A percentile compares a stretch with the other conserved stretches of the same genome.
Conservation (phyloP, 64 coral and sea anemone species). For the Cladopsammia gracilis region DNA sequence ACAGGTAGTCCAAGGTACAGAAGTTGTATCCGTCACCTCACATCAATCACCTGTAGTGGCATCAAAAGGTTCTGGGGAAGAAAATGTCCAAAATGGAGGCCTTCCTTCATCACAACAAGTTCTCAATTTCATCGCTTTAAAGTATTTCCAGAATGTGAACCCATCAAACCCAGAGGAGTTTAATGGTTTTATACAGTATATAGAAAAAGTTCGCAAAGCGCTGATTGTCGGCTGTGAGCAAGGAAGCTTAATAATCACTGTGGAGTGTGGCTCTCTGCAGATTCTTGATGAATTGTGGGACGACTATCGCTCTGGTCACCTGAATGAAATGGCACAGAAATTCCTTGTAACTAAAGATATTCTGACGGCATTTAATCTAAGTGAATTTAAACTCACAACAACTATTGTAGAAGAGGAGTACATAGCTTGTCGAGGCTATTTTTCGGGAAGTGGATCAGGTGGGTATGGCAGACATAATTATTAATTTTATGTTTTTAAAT, state of each 20-base stretch:
- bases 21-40: too few relatives aligned
- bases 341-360: neutral
- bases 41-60: too few relatives aligned
- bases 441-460: neutral
- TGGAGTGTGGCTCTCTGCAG: neutral
- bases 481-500: too few relatives aligned
- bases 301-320: neutral
- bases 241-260: neutral
- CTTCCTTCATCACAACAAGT: too few relatives aligned
- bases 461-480: too few relatives aligned
- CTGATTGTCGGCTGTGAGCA: neutral
- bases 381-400: neutral
- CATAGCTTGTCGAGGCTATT: neutral
- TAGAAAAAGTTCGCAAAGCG: too few relatives aligned
- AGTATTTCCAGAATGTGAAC: too few relatives aligned
- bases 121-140: too few relatives aligned
- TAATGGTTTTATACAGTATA: neutral
- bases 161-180: too few relatives aligned
- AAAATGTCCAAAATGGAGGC: too few relatives aligned
- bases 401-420: neutral
- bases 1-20: too few relatives aligned
- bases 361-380: neutral
- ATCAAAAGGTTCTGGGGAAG: too few relatives aligned
- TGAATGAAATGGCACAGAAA: neutral
- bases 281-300: neutral